Percentiles rank a stretch among this genome's conserved stretches.
Conservation (phyloP, 1,140 invertebrate species). For the Araneus ventricosus region DNA sequence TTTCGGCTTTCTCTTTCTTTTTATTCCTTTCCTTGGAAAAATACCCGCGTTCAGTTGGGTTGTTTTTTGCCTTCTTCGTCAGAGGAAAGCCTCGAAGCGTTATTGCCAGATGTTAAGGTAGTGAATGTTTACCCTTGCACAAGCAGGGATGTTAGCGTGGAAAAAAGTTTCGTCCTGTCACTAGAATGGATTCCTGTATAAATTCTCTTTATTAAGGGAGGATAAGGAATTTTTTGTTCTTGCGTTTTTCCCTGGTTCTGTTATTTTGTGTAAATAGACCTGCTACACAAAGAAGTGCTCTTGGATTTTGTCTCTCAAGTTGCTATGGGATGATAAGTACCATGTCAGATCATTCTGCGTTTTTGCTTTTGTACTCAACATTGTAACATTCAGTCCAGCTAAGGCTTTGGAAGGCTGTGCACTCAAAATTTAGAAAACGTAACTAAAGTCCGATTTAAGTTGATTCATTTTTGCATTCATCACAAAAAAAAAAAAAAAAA, state of each 20-base stretch:
- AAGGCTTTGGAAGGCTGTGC: too few species aligned
- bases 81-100: constrained; percentile 5
- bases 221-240: background rate
- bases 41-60: background rate
- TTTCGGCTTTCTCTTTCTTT: background rate
- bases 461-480: too few species aligned
- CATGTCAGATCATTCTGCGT: too few species aligned
- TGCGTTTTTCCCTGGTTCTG: background rate
- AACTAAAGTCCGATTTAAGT: too few species aligned
- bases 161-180: background rate
- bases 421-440: too few species aligned
- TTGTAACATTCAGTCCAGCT: too few species aligned
- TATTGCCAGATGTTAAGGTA: constrained; percentile 28
- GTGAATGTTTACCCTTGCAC: background rate
- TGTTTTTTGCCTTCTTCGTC: background rate
- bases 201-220: background rate
- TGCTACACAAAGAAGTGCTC: too few species aligned
- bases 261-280: background rate
- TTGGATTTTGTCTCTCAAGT: too few species aligned
- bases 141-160: background rate
- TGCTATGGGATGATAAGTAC: too few species aligned
- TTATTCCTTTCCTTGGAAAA: background rate
- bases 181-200: background rate
- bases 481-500: too few species aligned
- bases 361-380: too few species aligned